Base-by-base conservation (phyloP, 2,113 vertebrate species). In the Callipepla squamata region DNA sequence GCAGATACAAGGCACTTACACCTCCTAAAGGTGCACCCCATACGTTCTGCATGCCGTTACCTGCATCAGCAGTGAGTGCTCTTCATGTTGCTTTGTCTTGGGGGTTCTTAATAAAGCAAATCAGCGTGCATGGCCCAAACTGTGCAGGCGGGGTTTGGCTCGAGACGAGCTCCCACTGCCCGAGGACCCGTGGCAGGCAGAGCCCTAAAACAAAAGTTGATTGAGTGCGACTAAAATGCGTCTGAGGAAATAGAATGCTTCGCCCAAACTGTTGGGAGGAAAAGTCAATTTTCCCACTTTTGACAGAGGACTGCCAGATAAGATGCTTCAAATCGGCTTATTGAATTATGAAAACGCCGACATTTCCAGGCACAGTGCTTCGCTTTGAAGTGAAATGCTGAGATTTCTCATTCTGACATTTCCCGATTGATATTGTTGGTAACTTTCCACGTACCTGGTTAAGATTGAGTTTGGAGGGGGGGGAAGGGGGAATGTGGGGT, bases 321-420 rank as follows among this genome's bases (percentile, higher is more conserved):
- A 95, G 93, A 40, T 88, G 93, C 66, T 80, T 92, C 72, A 93
- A 95, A 96, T 95, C 73, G 26, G 91, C 89, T 95, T 95, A 95
- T 88, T 94, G 93, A 94, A 90, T 94, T 91, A 63, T 83, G 82
- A 93, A 38, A 91, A 6, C 26, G 19, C 17, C 38, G 26, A 78
- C 89, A 83, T 95, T 91, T 86, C 1, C 68, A 90, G 44, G 94
- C 91, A 69, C 82, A 94, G 74, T 4, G 1, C 65, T 94, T 40
- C 32, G 85, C 94, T 96, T 96, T 95, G 95, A 96, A 94, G 91
- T 91, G 95, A 94, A 96, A 68, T 75, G 96, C 92, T 94, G 94
- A 90, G 94, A 83, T 83, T 85, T 95, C 85, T 94, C 94, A 86
- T 94, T 32, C 66, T 92, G 94, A 95, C 96, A 94, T 92, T 86